Evolutionary conservation across 2,888 invertebrate species (phyloP).

Genomic region (Drosophila setosimentum): DNA sequence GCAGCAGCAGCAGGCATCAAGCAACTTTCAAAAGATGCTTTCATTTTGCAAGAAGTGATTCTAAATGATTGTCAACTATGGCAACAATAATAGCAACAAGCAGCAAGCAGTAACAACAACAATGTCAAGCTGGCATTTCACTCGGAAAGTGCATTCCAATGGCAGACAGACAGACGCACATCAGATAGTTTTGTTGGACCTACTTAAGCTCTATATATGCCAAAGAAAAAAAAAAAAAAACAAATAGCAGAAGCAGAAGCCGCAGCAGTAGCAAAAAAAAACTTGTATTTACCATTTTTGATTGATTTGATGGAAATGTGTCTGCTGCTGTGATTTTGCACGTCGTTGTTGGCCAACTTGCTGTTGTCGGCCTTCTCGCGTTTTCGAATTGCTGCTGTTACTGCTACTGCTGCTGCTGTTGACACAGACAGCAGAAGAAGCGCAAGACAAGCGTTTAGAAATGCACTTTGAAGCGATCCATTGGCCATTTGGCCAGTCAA

Average conservation of each 20-base stretch:
- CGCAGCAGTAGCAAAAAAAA: conserved; percentile 51
- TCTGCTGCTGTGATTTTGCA: conserved; percentile 63
- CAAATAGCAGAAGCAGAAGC: conserved; percentile 23
- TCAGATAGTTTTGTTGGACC: conserved; percentile 79
- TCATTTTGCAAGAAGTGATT: conserved; percentile 80
- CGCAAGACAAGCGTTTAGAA: conserved; percentile 41
- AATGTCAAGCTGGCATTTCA: conserved; percentile 78
- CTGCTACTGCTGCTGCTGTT: conserved; percentile 10
- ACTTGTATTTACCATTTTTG: conserved; percentile 82
- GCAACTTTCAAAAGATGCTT: conserved; percentile 81
- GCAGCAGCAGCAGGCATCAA: conserved; percentile 47
- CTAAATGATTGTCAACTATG: conserved; percentile 81
- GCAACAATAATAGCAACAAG: conserved; percentile 62
- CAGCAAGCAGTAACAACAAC: conserved; percentile 49
- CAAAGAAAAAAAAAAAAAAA: conserved; percentile 52
- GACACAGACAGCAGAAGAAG: conserved; percentile 43
- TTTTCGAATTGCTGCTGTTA: conserved; percentile 49
- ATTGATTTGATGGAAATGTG: conserved; percentile 83
- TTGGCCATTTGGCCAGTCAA: conserved; percentile 35
- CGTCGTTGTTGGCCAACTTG: conserved; percentile 40
- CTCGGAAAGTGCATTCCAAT: conserved; percentile 78
- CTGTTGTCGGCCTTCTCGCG: conserved; percentile 43
- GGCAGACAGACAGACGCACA: conserved; percentile 44
- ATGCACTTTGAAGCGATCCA: conserved; percentile 35
- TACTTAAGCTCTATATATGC: conserved; percentile 73